Evolutionary conservation across 2,113 vertebrate genomes (phyloP), one percentile per base, ranked within the genome.

Genomic region (Leptodactylus fuscus): DNA sequence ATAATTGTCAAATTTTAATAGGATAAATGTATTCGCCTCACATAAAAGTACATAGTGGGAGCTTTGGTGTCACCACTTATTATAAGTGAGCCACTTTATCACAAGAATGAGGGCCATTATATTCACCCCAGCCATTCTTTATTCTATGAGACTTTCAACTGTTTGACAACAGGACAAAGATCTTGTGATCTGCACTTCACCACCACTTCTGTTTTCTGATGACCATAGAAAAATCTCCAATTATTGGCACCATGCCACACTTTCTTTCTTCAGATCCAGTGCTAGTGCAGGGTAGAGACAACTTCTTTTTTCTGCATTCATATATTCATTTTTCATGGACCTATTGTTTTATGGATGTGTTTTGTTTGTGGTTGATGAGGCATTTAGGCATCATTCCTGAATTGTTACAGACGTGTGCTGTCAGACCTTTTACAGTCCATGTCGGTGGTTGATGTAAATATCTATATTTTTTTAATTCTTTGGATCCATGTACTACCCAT

Each of bases 131-230:
- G 0, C 62, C 44, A 49, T 53, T 70, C 80, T 36, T 49, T n/a
- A 38, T 51, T 71, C 29, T 71, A 32, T 82, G 48, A 49, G 44
- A n/a, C 12, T 69, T 44, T 70, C 24, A 44, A 15, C 46, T 71
- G 32, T 51, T 27, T 53, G 44, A 69, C 80, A 69, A 70, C 24
- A 34, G 29, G n/a, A 70, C 44, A 69, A 65, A 46, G 48, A 46
- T 11, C 22, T 18, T 81, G 80, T 51, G 80, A 81, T 81, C 67
- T 70, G 51, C 65, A 81, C 29, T 49, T 51, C 13, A 51, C 22
- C 22, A 34, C 46, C 29, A 81, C 29, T 70, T 44, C 55, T 20
- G 38, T 18, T 65, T 65, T 70, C 48, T 22, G 29, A 34, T 53
- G 44, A 69, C 27, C 41, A 34, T 67, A 27, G 24, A 81, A 18